Base-by-base conservation (phyloP, 1,140 invertebrate species). In the Bicyclus anynana region DNA sequence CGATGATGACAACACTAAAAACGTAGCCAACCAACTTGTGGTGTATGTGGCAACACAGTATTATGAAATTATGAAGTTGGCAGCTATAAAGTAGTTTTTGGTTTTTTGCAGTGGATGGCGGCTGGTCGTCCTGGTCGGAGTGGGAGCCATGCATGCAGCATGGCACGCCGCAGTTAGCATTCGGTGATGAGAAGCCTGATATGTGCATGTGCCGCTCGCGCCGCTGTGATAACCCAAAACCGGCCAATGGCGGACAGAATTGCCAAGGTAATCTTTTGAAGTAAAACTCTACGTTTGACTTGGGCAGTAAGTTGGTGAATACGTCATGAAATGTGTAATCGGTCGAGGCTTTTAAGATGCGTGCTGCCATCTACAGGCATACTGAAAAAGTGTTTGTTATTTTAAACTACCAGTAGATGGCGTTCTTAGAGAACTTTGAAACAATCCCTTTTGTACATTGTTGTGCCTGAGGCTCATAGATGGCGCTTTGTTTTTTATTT, bases 221-320 rank as follows among this genome's bases (percentile, higher is more conserved):
- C 0, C 89, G 91, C 2, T 98, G 97, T 76, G 93, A 95, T 71
- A 96, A 96, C 77, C 97, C 97, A 0, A 85, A 90, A n/a, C 95
- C 97, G 0, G 89, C 91, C 38, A 92, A 95, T 74, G 95, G 95
- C 0, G 97, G 97, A 2, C 78, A 84, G 9, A 26, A 42, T 12
- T 95, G 94, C 69, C 69, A 84, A 20, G 93, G 93, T 66, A 77
- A 75, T 7, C 69, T n/a, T 10, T 23, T 20, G 37, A 17, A 23
- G 26, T 16, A 37, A 10, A 71, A 56, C 53, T 13, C 17, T 50
- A 21, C 40, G 38, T n/a, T 50, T 5, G 52, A 4, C 21, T 23
- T n/a, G n/a, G n/a, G n/a, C n/a, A n/a, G n/a, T n/a, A n/a, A n/a
- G n/a, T n/a, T n/a, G n/a, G n/a, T n/a, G 12, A 29, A 40, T 16